Percentiles rank a stretch among this genome's conserved stretches.
Conservation (phyloP, 2,797 vertebrate species). For the Acipenser transmontanus region DNA sequence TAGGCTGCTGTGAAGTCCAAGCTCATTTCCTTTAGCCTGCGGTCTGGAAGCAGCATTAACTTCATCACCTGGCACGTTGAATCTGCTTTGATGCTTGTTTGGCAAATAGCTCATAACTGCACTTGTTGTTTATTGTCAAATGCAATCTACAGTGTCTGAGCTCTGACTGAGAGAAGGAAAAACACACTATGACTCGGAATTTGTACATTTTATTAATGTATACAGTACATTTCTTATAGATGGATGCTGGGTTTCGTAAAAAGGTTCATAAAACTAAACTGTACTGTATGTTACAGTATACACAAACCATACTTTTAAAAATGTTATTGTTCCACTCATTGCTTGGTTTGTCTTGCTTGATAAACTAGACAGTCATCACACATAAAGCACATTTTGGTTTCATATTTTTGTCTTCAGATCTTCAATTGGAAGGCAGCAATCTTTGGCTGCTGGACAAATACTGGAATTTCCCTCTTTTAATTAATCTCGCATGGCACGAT, state of each 20-base stretch:
- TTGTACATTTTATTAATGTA: no score
- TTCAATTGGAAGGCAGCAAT: not conserved
- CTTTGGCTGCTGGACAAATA: not conserved
- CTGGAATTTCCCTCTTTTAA: slow-evolving; percentile 1
- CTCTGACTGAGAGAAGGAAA: not conserved
- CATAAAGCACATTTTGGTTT: not conserved
- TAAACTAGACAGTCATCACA: no score
- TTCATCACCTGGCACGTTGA: no score
- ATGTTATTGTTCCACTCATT: no score
- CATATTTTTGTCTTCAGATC: not conserved
- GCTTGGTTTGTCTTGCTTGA: no score
- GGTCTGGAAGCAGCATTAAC: not conserved
- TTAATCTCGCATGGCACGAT: not conserved
- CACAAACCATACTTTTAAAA: no score
- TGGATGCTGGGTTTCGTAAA: no score
- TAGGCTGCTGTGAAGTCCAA: not conserved
- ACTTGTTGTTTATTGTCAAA: not conserved
- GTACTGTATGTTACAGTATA: no score
- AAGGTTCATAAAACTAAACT: no score
- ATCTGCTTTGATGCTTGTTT: not conserved
- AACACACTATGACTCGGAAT: no score
- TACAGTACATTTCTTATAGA: no score
- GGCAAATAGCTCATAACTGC: not conserved
- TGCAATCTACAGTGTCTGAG: not conserved
- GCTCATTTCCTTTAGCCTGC: not conserved